These are phyloP conservation scores for Leucophenga maculata DNA, from an alignment of 2,888 invertebrate species.

Conservation along the genomic window DNA sequence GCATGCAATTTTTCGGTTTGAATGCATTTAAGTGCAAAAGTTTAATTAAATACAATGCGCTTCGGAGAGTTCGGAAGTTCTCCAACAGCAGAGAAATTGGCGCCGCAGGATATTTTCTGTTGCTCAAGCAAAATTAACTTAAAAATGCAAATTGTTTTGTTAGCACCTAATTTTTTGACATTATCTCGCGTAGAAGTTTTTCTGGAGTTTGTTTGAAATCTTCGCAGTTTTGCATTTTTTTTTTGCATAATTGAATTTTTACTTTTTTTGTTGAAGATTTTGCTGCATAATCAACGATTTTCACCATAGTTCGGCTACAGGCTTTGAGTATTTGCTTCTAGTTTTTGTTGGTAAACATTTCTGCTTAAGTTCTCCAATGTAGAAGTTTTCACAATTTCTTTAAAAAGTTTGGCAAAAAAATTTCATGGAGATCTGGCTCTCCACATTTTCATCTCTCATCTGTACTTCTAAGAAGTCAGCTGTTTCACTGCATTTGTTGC, in stretches of 20 bases:
- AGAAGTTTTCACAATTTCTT: not conserved
- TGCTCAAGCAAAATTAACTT: slow-evolving; percentile 55
- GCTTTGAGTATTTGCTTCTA: too few relatives aligned
- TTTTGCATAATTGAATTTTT: slow-evolving; percentile 63
- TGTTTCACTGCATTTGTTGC: too few relatives aligned
- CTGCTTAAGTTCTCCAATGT: not conserved
- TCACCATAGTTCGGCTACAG: not conserved
- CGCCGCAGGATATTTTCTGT: slow-evolving; percentile 40
- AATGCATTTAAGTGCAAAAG: slow-evolving; percentile 65
- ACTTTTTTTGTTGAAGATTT: too few relatives aligned
- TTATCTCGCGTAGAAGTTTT: slow-evolving; percentile 41
- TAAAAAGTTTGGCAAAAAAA: not conserved
- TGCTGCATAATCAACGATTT: not conserved
- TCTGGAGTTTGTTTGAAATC: slow-evolving; percentile 27
- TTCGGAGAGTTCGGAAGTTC: too few relatives aligned
- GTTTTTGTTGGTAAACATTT: not conserved
- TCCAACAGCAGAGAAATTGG: slow-evolving; percentile 2
- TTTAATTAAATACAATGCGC: slow-evolving; percentile 66
- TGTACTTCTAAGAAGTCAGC: too few relatives aligned
- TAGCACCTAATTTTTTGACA: slow-evolving; percentile 69
- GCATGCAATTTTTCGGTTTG: not conserved
- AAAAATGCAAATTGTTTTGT: slow-evolving; percentile 71
- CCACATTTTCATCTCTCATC: too few relatives aligned
- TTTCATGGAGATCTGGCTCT: too few relatives aligned
- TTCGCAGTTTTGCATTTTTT: slow-evolving; percentile 45